Base-by-base conservation (phyloP, 2,797 vertebrate species). In the Oophaga sylvatica region DNA sequence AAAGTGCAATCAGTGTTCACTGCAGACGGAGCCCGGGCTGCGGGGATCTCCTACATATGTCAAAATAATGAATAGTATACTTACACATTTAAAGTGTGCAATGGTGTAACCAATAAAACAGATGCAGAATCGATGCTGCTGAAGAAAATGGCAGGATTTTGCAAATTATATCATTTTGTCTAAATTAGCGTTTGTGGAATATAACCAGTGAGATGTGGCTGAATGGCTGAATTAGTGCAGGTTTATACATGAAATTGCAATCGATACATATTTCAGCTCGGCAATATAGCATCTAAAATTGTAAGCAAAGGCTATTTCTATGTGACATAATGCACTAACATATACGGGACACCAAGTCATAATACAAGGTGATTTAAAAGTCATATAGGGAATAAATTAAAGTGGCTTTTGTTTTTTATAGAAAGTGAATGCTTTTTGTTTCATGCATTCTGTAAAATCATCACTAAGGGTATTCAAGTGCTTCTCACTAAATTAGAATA, bases 1-100 rank as follows among this genome's bases (percentile, higher is more conserved):
- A 5, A 70, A 87, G 45, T 79, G 62, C 45, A 78, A 67, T 86
- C 26, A 35, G 29, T 67, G 26, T 26, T 26, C 26, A 26, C 26
- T 26, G 53, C 26, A 67, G 15, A 80, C 20, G 78, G 29, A 78
- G 60, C 45, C 83, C 8, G 41, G 16, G 83, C 71, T 67, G 63
- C 11, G 13, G 59, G 56, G 83, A 65, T 45, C 71, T 26, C 59
- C 20, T 76, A 48, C 71, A 84, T 63, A 73, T 77, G 70, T 84
- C 82, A 75, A 41, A 75, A 45, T 84, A 84, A 62, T 62, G 35
- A 57, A 57, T 83, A 83, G 45, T 56, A 83, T 70, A 82, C 26
- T 82, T 70, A 56, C 65, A 68, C 11, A 82, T 31, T 68, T 56
- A 68, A 2, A 81, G 15, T 9, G 26, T 68, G 45, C 35, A 19